These are phyloP conservation scores for Oxygymnocypris stewartii DNA, from an alignment of 2,113 vertebrate genomes.

Conservation along the genomic window DNA sequence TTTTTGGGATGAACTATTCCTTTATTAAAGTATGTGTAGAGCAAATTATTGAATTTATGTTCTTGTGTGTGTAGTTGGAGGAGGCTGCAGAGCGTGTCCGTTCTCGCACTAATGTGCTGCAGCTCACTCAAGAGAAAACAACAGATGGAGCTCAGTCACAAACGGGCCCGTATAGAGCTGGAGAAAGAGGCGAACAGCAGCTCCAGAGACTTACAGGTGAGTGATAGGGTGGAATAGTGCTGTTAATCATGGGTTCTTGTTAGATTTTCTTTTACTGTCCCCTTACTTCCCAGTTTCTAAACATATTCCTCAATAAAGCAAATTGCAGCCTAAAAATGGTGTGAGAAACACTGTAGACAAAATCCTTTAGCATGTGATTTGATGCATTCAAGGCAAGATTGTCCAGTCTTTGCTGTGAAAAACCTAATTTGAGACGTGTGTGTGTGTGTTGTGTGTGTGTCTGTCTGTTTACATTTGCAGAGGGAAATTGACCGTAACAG, in stretches of 20 bases:
- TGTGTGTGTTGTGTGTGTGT: too few species aligned
- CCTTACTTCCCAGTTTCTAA: not conserved
- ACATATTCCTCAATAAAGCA: not conserved
- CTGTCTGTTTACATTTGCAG: conserved; percentile 64
- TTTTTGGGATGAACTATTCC: not conserved
- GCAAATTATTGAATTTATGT: not conserved
- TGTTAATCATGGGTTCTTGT: not conserved
- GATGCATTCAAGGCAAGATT: not conserved
- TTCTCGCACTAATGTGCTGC: conserved; percentile 82
- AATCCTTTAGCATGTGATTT: not conserved
- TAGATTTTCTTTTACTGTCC: not conserved
- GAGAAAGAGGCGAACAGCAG: conserved; percentile 85
- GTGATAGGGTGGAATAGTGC: not conserved
- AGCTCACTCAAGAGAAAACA: conserved; percentile 92
- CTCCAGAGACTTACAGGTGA: conserved; percentile 87
- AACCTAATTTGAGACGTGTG: not conserved
- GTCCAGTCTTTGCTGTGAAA: conserved; percentile 9
- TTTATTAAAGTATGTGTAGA: not conserved
- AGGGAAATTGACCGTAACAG: conserved; percentile 87
- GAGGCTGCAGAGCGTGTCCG: conserved; percentile 86
- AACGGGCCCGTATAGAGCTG: conserved; percentile 90
- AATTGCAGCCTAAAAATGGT: not conserved
- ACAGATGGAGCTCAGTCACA: conserved; percentile 96
- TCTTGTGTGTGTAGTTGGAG: conserved; percentile 74
- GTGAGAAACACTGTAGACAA: not conserved